Percentiles rank a stretch among this genome's conserved stretches.
These are phyloP conservation scores for Scomber colias DNA, from an alignment of 2,113 vertebrate genomes.

Conservation along the genomic window DNA sequence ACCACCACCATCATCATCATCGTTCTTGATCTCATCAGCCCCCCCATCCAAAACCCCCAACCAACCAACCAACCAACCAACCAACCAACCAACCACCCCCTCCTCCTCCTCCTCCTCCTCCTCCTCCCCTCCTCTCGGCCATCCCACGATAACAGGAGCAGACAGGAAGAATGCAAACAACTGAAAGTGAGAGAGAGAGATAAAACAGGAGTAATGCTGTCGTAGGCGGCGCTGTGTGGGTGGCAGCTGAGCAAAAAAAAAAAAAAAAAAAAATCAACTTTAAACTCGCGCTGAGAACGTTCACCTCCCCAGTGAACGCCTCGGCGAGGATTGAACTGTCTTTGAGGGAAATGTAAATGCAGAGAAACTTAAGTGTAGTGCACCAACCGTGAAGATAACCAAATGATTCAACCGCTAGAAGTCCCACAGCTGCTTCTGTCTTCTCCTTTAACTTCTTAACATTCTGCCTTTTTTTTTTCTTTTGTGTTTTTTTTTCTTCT, in stretches of 20 bases:
- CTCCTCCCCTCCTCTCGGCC: constrained; percentile 62
- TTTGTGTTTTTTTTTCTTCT: constrained; percentile 56
- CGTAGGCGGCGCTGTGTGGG: constrained; percentile 60
- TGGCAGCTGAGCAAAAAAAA: constrained; percentile 58
- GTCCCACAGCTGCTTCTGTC: constrained; percentile 87
- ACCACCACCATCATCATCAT: constrained; percentile 40
- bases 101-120: constrained; percentile 85
- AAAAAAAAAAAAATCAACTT: constrained; percentile 47
- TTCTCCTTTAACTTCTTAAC: constrained; percentile 71
- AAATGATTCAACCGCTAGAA: constrained; percentile 78
- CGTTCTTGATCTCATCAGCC: constrained; percentile 63
- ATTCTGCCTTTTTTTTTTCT: constrained; percentile 72
- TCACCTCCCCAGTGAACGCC: constrained; percentile 68
- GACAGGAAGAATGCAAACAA: constrained; percentile 88
- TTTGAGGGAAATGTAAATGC: constrained; percentile 58
- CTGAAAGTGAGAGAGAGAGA: constrained; percentile 55
- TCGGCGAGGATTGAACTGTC: constrained; percentile 85
- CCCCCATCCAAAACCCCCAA: constrained; percentile 68
- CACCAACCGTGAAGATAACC: constrained; percentile 71
- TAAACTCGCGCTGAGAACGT: constrained; percentile 72
- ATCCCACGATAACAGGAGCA: constrained; percentile 90
- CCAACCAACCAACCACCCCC: too few relatives aligned
- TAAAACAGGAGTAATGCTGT: constrained; percentile 53
- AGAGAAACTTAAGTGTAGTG: constrained; percentile 70
- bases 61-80: constrained; percentile 77